Evolutionary conservation across 2,888 invertebrate species (phyloP).

Genomic region (Dryocosmus kuriphilus): DNA sequence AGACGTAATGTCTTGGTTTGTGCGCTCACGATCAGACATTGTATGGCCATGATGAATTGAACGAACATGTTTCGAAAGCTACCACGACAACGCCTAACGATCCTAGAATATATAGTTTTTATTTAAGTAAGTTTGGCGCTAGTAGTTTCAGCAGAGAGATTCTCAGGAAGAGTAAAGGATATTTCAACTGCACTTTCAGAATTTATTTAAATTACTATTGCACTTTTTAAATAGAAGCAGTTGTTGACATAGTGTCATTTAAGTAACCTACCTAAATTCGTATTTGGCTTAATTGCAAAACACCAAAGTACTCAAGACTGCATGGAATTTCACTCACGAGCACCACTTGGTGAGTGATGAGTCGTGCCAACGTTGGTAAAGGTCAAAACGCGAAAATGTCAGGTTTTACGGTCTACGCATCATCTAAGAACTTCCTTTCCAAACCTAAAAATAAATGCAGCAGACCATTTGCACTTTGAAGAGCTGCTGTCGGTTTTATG

Average conservation of each 20-base stretch:
- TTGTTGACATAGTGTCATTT: background rate
- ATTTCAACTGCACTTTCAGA: background rate
- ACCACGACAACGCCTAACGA: constrained; percentile 31
- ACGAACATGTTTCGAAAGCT: constrained; percentile 46
- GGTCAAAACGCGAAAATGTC: constrained; percentile 12
- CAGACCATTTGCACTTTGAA: background rate
- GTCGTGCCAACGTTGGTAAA: constrained; percentile 17
- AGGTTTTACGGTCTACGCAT: constrained; percentile 15
- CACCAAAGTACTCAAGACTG: constrained; percentile 1
- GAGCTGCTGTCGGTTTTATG: background rate
- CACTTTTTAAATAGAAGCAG: background rate
- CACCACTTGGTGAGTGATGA: background rate
- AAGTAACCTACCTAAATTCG: constrained; percentile 1
- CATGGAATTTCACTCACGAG: constrained; percentile 20
- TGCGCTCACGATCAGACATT: constrained; percentile 42
- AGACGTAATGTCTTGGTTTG: constrained; percentile 52
- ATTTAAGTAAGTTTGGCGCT: background rate
- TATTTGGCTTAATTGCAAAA: constrained; percentile 22
- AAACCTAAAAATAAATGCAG: background rate
- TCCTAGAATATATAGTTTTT: background rate
- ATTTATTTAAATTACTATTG: background rate
- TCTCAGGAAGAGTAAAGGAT: background rate
- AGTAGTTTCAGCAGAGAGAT: background rate
- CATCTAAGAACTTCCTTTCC: background rate
- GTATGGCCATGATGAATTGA: constrained; percentile 49